Evolutionary conservation across 2,113 vertebrate genomes (phyloP).

Genomic region (Myrmecobius fasciatus): DNA sequence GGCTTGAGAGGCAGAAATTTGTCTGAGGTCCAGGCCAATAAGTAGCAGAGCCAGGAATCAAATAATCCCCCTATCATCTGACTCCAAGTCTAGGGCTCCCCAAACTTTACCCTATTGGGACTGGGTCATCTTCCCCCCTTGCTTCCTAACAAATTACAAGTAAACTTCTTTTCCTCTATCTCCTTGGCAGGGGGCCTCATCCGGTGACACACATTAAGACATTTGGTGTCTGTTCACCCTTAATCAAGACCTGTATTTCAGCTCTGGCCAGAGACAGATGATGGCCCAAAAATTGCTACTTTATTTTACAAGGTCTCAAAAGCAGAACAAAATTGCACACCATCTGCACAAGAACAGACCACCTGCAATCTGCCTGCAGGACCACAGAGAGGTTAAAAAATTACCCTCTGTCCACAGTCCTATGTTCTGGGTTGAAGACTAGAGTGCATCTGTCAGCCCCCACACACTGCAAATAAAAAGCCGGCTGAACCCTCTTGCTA

Average conservation of each 20-base stretch:
- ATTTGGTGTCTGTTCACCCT: rapidly evolving
- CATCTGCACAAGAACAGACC: neutral
- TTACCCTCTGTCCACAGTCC: neutral
- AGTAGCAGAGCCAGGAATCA: neutral
- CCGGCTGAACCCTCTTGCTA: neutral
- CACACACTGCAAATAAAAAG: neutral
- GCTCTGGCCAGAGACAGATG: neutral
- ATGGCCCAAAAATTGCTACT: neutral
- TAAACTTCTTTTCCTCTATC: neutral
- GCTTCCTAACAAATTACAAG: neutral
- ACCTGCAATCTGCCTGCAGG: neutral
- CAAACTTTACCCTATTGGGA: neutral
- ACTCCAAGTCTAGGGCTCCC: neutral
- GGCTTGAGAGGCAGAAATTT: neutral
- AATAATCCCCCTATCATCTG: neutral
- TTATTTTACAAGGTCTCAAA: rapidly evolving
- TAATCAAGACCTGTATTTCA: neutral
- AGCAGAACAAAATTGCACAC: neutral
- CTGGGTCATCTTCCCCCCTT: neutral
- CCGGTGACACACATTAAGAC: rapidly evolving
- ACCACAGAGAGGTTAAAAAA: neutral
- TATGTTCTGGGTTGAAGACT: rapidly evolving
- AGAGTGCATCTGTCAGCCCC: neutral
- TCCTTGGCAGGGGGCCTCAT: neutral
- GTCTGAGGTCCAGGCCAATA: neutral